Percentiles rank a stretch among this genome's conserved stretches.
Evolutionary conservation across 2,113 vertebrate genomes (phyloP).

Genomic region (Cervus canadensis): DNA sequence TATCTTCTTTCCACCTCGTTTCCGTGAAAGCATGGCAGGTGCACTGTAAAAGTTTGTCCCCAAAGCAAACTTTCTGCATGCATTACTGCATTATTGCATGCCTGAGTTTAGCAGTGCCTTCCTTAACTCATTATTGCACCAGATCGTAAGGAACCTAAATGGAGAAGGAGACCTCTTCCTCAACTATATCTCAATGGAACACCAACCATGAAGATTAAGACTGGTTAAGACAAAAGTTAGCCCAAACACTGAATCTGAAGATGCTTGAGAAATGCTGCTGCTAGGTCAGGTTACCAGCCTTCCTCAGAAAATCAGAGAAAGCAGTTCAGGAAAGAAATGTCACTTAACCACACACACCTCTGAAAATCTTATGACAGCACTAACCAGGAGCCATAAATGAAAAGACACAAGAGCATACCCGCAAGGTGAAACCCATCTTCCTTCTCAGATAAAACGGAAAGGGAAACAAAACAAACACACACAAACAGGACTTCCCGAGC

Average conservation of each 20-base stretch:
- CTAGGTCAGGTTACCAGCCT: background rate
- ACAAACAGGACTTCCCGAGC: background rate
- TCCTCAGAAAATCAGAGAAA: background rate
- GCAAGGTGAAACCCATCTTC: background rate
- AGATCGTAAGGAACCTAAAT: background rate
- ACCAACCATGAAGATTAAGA: background rate
- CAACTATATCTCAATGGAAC: background rate
- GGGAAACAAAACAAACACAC: background rate
- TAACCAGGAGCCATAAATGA: background rate
- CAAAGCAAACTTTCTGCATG: background rate
- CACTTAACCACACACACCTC: background rate
- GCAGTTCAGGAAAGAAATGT: background rate
- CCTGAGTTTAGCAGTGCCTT: background rate
- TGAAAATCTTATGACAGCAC: background rate
- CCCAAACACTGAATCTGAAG: background rate
- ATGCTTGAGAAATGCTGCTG: background rate
- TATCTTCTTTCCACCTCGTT: fast-evolving
- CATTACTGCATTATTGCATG: background rate
- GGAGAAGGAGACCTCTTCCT: background rate
- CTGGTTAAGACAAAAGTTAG: background rate
- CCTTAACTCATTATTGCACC: background rate
- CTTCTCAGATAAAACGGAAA: background rate
- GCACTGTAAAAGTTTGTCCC: background rate
- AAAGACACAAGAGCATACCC: background rate
- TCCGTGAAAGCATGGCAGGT: fast-evolving